These are phyloP conservation scores for Hycleus cichorii DNA, from an alignment of 1,140 invertebrate genomes.

Conservation along the genomic window DNA sequence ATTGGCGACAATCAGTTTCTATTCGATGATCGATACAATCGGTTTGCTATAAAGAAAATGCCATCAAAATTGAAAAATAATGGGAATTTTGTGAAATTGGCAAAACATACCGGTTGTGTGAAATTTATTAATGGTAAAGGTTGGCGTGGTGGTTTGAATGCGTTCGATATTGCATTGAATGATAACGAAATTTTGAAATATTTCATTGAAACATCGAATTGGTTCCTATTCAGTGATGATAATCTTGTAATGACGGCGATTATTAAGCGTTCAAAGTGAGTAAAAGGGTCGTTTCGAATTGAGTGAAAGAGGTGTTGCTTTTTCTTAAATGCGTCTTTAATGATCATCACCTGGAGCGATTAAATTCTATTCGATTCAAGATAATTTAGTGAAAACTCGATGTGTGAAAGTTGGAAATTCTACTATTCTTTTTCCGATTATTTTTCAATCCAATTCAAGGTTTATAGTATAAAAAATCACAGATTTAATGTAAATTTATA, in stretches of 20 bases:
- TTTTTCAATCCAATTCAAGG: too few species aligned
- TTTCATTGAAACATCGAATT: slow-evolving; percentile 32
- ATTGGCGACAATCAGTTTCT: not conserved
- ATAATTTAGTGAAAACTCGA: not conserved
- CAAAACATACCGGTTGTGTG: slow-evolving; percentile 22
- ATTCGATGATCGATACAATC: not conserved
- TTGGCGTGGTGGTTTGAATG: slow-evolving; percentile 10
- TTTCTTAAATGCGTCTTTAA: not conserved
- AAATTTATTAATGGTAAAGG: slow-evolving; percentile 11
- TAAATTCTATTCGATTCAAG: not conserved
- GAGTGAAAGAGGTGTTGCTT: too few species aligned
- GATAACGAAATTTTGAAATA: slow-evolving; percentile 25
- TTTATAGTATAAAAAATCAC: too few species aligned
- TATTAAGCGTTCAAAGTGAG: slow-evolving; percentile 25
- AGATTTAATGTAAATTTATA: too few species aligned
- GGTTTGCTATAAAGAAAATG: not conserved
- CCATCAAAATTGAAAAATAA: slow-evolving; percentile 1
- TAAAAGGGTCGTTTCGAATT: not conserved
- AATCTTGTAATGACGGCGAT: slow-evolving; percentile 18
- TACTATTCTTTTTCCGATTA: not conserved
- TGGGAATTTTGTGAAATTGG: slow-evolving; percentile 15
- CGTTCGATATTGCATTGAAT: slow-evolving; percentile 21
- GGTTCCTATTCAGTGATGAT: slow-evolving; percentile 31
- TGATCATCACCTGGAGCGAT: not conserved
- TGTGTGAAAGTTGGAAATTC: not conserved